These are phyloP conservation scores for Spilarctia lutea DNA, from an alignment of 2,888 invertebrate genomes.

Conservation along the genomic window DNA sequence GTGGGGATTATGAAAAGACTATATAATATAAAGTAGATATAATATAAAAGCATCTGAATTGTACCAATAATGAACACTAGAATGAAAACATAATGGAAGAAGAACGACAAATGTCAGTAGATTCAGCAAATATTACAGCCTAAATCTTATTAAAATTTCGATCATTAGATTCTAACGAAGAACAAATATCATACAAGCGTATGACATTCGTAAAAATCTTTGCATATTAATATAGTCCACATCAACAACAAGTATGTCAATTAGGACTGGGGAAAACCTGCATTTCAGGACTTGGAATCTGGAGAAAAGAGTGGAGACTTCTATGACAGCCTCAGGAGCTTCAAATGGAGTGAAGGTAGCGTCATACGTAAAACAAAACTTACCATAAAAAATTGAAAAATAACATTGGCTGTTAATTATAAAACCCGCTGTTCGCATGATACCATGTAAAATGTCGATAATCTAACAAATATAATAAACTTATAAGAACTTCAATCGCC, in stretches of 20 bases:
- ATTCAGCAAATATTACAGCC: neutral
- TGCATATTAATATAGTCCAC: neutral
- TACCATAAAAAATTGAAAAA: constrained; percentile 79
- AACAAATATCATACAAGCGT: neutral
- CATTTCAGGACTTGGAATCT: neutral
- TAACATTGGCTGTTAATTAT: constrained; percentile 76
- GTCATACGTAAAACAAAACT: constrained; percentile 44
- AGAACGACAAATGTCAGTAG: neutral
- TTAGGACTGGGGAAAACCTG: neutral
- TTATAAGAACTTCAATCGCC: constrained; percentile 42
- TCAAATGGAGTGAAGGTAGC: neutral
- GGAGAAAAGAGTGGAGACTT: neutral
- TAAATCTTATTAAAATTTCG: neutral
- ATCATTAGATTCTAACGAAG: neutral
- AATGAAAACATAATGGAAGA: no score
- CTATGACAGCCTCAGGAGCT: neutral
- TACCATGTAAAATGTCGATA: constrained; percentile 63
- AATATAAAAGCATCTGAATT: neutral
- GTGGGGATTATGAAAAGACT: no score
- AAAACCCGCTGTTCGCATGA: constrained; percentile 61
- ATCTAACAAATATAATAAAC: constrained; percentile 61
- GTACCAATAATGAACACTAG: neutral
- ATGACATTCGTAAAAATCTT: neutral
- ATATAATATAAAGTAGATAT: no score
- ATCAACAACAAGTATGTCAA: neutral